Percentiles rank a stretch among this genome's conserved stretches.
phyloP scores from a whole-genome alignment of 2,113 vertebrate genomes.

The Isichthys henryi region DNA sequence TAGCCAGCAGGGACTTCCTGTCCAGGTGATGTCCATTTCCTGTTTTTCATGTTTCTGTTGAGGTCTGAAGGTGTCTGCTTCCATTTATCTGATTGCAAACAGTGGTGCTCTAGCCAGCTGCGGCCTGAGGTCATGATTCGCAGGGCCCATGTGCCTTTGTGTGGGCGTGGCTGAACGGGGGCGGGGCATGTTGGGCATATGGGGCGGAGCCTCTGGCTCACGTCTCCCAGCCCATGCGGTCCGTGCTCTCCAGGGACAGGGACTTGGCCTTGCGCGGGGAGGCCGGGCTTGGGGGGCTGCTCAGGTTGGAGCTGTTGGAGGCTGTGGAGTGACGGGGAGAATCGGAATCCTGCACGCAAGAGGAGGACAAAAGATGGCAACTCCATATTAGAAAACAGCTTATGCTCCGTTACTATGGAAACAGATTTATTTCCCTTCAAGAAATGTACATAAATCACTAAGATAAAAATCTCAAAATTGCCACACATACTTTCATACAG shows the following conservation, averaged over 20 bases:
- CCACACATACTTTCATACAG: neutral
- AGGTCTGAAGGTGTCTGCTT: constrained; percentile 9
- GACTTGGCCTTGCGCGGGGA: constrained; percentile 96
- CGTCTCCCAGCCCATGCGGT: constrained; percentile 89
- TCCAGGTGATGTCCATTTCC: neutral
- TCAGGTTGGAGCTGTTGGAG: constrained; percentile 98
- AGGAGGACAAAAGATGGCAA: neutral
- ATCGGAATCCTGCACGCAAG: constrained; percentile 80
- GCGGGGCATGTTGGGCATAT: constrained; percentile 48
- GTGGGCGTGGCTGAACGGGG: constrained; percentile 36
- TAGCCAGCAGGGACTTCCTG: neutral
- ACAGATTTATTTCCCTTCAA: neutral
- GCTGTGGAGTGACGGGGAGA: constrained; percentile 94
- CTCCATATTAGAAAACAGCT: neutral
- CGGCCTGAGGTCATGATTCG: constrained; percentile 23
- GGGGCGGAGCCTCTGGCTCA: constrained; percentile 56
- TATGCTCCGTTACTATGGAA: neutral
- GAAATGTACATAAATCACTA: neutral
- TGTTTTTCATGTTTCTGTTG: neutral
- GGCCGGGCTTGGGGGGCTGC: constrained; percentile 90
- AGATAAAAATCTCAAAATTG: neutral
- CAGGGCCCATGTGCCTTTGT: constrained; percentile 24
- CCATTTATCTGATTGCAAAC: neutral
- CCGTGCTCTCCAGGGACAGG: constrained; percentile 91
- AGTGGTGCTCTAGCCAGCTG: constrained; percentile 13